These are phyloP conservation scores for Tarsius wallacei DNA, from an alignment of 2,797 vertebrate species.

Conservation along the genomic window DNA sequence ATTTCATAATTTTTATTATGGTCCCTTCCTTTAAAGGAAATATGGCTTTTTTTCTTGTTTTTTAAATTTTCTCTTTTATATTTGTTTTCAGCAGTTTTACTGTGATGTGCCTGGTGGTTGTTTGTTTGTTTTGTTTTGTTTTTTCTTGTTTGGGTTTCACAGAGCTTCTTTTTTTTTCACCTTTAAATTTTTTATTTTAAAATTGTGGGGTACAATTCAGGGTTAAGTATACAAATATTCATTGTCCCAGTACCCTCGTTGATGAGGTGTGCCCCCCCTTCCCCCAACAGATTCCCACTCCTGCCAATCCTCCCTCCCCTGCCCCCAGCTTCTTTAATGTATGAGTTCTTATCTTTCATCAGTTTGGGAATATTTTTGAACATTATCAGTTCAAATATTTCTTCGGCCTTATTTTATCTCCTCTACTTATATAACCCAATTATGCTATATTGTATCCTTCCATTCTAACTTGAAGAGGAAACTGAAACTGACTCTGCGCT, in stretches of 20 bases:
- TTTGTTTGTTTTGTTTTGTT: background rate
- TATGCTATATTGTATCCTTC: background rate
- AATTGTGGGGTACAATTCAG: too few species aligned
- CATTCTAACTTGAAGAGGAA: background rate
- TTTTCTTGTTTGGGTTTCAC: background rate
- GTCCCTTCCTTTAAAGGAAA: background rate
- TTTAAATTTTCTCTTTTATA: background rate
- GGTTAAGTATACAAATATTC: too few species aligned
- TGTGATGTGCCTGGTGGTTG: background rate
- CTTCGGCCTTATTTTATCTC: background rate
- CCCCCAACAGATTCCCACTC: too few species aligned
- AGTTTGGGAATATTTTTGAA: background rate
- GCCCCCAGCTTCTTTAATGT: background rate
- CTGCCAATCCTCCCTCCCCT: too few species aligned
- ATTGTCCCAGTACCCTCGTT: too few species aligned
- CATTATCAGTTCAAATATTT: background rate
- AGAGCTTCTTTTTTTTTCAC: background rate
- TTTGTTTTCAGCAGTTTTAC: background rate
- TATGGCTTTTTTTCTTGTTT: background rate
- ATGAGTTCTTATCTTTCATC: background rate
- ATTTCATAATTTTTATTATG: background rate
- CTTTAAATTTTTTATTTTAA: too few species aligned
- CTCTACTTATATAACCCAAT: background rate
- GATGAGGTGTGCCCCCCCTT: too few species aligned
- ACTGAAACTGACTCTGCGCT: background rate